Base-by-base conservation (phyloP, 2,113 vertebrate genomes). In the Mugil cephalus region DNA sequence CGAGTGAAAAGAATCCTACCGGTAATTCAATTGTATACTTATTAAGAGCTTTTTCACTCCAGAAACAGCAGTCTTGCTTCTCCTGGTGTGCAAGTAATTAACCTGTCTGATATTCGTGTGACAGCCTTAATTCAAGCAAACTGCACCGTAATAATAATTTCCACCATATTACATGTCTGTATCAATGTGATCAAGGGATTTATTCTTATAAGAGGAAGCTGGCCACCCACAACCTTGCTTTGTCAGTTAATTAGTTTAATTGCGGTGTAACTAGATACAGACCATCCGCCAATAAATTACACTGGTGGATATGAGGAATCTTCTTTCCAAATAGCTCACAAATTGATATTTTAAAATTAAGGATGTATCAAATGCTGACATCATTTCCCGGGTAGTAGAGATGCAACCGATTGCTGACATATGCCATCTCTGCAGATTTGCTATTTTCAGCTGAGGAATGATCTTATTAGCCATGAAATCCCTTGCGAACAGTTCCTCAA, bases 11-110 rank as follows among this genome's bases (percentile, higher is more conserved):
- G 50, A 61, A 65, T 73, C 74, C 36, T 38, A n/a, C 0, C 9
- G 53, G 62, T 82, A 51, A 82, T 68, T 51, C 46, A 79, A 70
- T 65, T 55, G 60, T 85, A 78, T 82, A 59, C 72, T 63, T 79
- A 72, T 66, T 77, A 65, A 64, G n/a, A 58, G 30, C 24, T 3
- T 15, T 74, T 80, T 63, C 18, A n/a, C 13, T 19, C 12, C n/a
- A 66, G 68, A 77, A 72, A 35, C 0, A 6, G 12, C 11, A 0
- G 6, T 30, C 38, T 10, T 8, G 15, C 24, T 46, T 64, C 63
- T 34, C 59, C 15, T 6, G 13, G 52, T 48, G 60, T 73, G 21
- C 62, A 56, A 67, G 42, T 69, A 84, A 81, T 86, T 86, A 79
- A 85, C 69, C 79, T 82, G 63, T 59, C 2, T n/a, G 45, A 75